A percentile compares a stretch with the other conserved stretches of the same genome.
These are phyloP conservation scores for Ailuropoda melanoleuca DNA, from an alignment of 2,113 vertebrate species.

Conservation along the genomic window DNA sequence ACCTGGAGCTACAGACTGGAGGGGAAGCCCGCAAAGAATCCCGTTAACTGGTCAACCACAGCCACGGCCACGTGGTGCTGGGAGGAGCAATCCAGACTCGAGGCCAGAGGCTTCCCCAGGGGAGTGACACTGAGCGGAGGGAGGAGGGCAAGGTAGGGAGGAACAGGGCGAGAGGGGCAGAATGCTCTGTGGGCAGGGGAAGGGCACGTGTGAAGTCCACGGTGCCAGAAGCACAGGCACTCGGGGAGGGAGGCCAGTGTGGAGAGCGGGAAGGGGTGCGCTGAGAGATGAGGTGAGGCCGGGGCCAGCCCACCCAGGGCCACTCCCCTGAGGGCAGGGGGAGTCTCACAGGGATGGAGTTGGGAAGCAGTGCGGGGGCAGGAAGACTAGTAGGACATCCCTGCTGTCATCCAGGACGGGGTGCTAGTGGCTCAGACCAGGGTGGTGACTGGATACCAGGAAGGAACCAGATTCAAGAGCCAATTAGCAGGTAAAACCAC, in stretches of 20 bases:
- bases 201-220: accelerated
- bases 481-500: background rate
- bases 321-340: accelerated
- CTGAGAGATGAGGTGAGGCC: background rate
- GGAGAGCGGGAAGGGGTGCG: background rate
- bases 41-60: accelerated
- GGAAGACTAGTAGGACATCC: background rate
- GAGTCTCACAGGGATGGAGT: too few relatives aligned
- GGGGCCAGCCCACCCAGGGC: background rate
- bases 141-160: background rate
- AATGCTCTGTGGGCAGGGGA: background rate
- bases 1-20: accelerated
- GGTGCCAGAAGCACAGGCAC: too few relatives aligned
- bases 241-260: background rate
- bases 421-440: background rate
- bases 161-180: background rate
- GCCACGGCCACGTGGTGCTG: background rate
- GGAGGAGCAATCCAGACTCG: background rate
- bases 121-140: background rate
- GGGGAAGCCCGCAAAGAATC: background rate
- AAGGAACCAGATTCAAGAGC: background rate
- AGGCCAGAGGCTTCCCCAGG: too few relatives aligned
- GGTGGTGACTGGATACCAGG: background rate
- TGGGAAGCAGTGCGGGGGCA: background rate
- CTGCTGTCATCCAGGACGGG: background rate